Conservation (phyloP, 2,113 vertebrate species). For the Stercorarius parasiticus region DNA sequence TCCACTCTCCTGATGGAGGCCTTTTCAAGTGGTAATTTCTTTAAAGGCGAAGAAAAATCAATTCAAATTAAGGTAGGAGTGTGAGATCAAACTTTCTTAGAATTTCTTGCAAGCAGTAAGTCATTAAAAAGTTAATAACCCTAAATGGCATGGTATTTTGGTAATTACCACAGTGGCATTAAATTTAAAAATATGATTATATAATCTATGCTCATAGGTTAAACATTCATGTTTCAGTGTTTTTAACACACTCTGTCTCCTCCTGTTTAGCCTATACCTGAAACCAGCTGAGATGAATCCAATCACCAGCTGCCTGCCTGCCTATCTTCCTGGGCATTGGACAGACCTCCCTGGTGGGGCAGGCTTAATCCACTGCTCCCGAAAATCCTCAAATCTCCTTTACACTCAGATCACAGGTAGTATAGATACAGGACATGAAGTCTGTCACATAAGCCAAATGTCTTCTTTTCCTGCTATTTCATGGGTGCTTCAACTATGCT, state of each 20-base stretch:
- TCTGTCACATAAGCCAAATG: background rate
- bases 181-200: background rate
- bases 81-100: background rate
- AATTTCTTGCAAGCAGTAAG: background rate
- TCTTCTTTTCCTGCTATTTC: background rate
- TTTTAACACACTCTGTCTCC: background rate
- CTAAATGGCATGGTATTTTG: background rate
- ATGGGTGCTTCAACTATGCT: background rate
- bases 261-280: background rate
- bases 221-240: background rate
- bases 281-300: background rate
- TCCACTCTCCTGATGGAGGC: background rate
- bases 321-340: background rate
- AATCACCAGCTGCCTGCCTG: background rate
- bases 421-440: background rate
- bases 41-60: slow-evolving; percentile 13
- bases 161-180: background rate
- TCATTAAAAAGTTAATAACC: background rate
- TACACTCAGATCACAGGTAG: background rate
- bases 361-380: background rate
- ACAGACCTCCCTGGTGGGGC: background rate
- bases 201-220: background rate
- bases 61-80: background rate
- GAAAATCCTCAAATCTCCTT: background rate
- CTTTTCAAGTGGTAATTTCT: background rate